phyloP scores from a whole-genome alignment of 2,797 vertebrate species.

The Momotus momota region DNA sequence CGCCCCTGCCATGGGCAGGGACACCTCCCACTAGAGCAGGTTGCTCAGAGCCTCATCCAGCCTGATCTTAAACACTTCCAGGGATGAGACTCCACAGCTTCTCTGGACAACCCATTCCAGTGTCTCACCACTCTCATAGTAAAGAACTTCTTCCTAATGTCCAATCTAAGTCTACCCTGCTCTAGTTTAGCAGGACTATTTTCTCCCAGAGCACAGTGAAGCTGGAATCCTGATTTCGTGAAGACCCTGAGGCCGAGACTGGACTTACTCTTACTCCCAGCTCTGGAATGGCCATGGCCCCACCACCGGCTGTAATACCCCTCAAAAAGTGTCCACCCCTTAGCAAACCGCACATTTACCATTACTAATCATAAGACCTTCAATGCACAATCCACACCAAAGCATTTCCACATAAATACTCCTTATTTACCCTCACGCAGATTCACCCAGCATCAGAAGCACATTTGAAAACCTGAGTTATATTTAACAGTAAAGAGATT shows the following conservation, averaged over 20 bases:
- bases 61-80: too few relatives aligned
- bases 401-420: background rate
- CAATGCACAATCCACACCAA: background rate
- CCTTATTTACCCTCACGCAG: background rate
- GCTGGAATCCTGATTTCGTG: background rate
- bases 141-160: too few relatives aligned
- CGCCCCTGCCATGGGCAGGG: too few relatives aligned
- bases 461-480: background rate
- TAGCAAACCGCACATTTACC: background rate
- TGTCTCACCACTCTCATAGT: too few relatives aligned
- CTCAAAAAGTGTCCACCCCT: background rate
- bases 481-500: background rate
- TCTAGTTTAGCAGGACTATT: background rate
- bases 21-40: too few relatives aligned
- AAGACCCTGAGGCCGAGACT: background rate
- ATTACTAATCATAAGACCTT: background rate
- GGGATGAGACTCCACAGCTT: too few relatives aligned
- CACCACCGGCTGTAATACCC: rapidly evolving
- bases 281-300: too few relatives aligned
- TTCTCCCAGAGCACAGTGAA: background rate
- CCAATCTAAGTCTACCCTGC: too few relatives aligned
- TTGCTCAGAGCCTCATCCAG: too few relatives aligned
- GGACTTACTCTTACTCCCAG: background rate
- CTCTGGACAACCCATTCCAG: too few relatives aligned
- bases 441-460: background rate